Evolutionary conservation across 2,113 vertebrate genomes (phyloP).

Genomic region (Calyptommatus sinebrachiatus): DNA sequence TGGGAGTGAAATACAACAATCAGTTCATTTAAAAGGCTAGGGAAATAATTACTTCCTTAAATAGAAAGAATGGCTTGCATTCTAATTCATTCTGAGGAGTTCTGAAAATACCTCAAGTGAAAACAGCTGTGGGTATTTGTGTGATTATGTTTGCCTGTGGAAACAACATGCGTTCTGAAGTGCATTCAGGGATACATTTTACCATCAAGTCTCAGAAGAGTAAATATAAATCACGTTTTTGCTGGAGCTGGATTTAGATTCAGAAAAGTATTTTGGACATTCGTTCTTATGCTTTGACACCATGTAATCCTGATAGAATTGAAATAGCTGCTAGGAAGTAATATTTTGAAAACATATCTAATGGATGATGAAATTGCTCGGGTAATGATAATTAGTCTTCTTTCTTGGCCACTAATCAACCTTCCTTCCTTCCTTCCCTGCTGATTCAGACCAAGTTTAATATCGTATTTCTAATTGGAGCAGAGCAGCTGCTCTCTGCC

Average conservation of each 20-base stretch:
- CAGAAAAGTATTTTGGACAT: not conserved
- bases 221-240: not conserved
- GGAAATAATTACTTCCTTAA: not conserved
- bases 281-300: not conserved
- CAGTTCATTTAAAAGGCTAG: not conserved
- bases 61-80: not conserved
- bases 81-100: not conserved
- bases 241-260: not conserved
- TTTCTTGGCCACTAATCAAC: not conserved
- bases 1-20: not conserved
- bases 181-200: not conserved
- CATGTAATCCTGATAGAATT: not conserved
- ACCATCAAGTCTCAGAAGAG: too few species aligned
- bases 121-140: not conserved
- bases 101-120: not conserved
- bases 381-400: not conserved
- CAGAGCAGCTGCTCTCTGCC: not conserved
- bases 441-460: not conserved
- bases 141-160: not conserved
- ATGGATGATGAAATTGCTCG: not conserved
- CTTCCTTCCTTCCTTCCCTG: not conserved
- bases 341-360: not conserved
- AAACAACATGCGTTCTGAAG: not conserved
- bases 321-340: not conserved
- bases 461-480: not conserved